Evolutionary conservation across 2,888 invertebrate species (phyloP), one percentile per base, ranked within the genome.

Genomic region (Drosophila eohydei): DNA sequence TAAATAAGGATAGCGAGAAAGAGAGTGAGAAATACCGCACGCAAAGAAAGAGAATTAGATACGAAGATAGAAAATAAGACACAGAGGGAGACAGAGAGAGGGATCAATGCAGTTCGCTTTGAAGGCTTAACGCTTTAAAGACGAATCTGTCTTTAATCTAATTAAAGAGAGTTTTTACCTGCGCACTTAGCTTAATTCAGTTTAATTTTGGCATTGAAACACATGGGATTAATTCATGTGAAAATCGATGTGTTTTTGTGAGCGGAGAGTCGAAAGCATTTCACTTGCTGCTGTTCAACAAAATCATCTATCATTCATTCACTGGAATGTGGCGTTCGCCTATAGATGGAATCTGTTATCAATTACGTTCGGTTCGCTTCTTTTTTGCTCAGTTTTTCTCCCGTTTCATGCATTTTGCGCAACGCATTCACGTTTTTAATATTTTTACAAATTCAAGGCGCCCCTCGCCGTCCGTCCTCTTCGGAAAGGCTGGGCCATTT

Each of bases 401-500:
- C 16, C 30, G 16, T 16, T 11, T 11, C 48, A 11, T 16, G 34
- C 9, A 41, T 59, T 48, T 75, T 62, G n/a, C 51, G 73, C 61
- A 67, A 57, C 52, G 77, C 54, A 46, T 77, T 44, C 73, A 75
- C 78, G 75, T 72, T 78, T 78, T 78, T 75, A 75, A 75, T 75
- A 75, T 66, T 62, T 61, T 43, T 34, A 48, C 30, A 68, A 74
- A 52, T 51, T 68, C 60, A 52, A 34, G 36, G 34, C 34, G 34
- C 14, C 12, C 26, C 41, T 4, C 52, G 9, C 7, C 32, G 21
- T 3, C 8, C 11, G 4, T 52, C 40, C 48, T 16, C 51, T 38
- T 32, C 1, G 21, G 1, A 21, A 21, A 1, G 21, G 1, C 21
- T 21, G 21, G 40, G 55, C 26, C 55, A 66, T 59, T 56, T 43